Evolutionary conservation across 2,797 vertebrate genomes (phyloP), one percentile per base, ranked within the genome.

Genomic region (Ptychadena robeensis): DNA sequence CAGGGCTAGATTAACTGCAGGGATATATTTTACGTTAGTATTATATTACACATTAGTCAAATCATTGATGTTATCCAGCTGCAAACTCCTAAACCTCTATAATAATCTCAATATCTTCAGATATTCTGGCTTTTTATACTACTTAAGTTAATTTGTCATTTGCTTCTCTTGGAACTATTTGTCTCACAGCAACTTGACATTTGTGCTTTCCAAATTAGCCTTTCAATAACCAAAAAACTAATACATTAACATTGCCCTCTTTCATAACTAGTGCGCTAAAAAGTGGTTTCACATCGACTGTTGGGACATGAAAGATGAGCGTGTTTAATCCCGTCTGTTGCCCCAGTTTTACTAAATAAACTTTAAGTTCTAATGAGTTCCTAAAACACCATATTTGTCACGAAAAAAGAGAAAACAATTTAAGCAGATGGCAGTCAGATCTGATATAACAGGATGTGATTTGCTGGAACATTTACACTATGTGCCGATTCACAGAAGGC

Each of bases 401-500:
- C 57, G 44, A 70, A 79, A 76, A 82, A 71, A 35, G 57, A n/a
- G 25, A 48, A 66, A 65, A 63, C 32, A 44, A 53, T 57, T 69
- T 37, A 75, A 85, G 77, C 82, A 85, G 82, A 85, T 85, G 82
- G 77, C 82, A 73, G 30, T 34, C 15, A 80, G 82, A 80, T 75
- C 71, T 80, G 65, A 80, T 85, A 74, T 80, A 85, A 80, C 82
- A 80, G 72, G 64, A 80, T 85, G 71, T 53, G 71, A 80, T 44
- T 85, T 85, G 77, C 82, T 80, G 77, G 82, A 85, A 85, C 78
- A 85, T 85, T 80, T 80, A 85, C 69, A 85, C 77, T 71, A 70
- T 75, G 82, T 80, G 77, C 71, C 65, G 69, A 85, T 80, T 80
- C 77, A 75, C 82, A 80, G 71, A 85, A 80, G 77, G 66, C 82